Conservation (phyloP, 2,888 invertebrate species). For the Scaptomyza tumidula region DNA sequence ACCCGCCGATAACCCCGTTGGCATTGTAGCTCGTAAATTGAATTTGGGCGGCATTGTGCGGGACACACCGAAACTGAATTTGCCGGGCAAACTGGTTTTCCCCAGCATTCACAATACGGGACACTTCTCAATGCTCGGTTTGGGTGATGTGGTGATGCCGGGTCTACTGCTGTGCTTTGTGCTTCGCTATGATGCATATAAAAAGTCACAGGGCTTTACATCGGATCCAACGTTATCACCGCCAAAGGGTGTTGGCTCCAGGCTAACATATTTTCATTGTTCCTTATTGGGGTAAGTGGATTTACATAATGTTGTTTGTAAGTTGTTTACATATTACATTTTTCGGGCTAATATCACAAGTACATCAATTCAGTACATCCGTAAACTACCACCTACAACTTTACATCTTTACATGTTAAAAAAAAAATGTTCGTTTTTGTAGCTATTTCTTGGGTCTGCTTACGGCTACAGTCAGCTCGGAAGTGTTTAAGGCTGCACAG, state of each 20-base stretch:
- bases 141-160: slow-evolving; percentile 97
- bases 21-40: slow-evolving; percentile 95
- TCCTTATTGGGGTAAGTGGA: slow-evolving; percentile 92
- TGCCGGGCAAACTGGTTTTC: slow-evolving; percentile 98
- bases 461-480: slow-evolving; percentile 98
- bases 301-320: too few relatives aligned
- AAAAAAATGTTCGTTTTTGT: not conserved
- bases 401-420: too few relatives aligned
- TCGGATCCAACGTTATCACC: slow-evolving; percentile 87
- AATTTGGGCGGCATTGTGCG: slow-evolving; percentile 95
- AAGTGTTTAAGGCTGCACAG: slow-evolving; percentile 99
- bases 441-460: slow-evolving; percentile 96
- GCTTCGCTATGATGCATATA: slow-evolving; percentile 98
- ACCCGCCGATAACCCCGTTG: slow-evolving; percentile 96
- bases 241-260: slow-evolving; percentile 86
- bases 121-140: slow-evolving; percentile 97
- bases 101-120: slow-evolving; percentile 98
- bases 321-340: too few relatives aligned
- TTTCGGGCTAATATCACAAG: too few relatives aligned
- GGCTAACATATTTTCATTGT: slow-evolving; percentile 98
- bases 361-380: too few relatives aligned
- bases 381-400: too few relatives aligned
- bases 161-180: slow-evolving; percentile 98
- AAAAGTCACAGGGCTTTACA: slow-evolving; percentile 89
- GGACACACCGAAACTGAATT: slow-evolving; percentile 96